Percentiles rank a stretch among this genome's conserved stretches.
Conservation (phyloP, 2,113 vertebrate species). For the Microcebus murinus region DNA sequence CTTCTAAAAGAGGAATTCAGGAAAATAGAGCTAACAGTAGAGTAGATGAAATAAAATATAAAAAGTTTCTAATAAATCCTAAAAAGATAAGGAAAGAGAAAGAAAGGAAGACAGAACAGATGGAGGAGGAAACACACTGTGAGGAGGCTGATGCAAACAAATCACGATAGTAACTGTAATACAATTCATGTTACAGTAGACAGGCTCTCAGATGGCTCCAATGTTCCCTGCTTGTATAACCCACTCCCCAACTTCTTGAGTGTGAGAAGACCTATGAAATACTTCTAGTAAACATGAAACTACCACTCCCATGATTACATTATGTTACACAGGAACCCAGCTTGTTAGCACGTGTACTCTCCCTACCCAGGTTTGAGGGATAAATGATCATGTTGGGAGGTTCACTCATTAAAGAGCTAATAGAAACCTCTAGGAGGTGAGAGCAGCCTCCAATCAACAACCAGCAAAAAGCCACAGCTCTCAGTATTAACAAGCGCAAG, state of each 20-base stretch:
- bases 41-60: neutral
- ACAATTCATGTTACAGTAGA: neutral
- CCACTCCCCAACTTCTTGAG: neutral
- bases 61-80: neutral
- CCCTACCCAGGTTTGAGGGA: too few species aligned
- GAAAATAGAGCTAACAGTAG: neutral
- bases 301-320: neutral
- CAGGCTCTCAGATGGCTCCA: neutral
- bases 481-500: neutral
- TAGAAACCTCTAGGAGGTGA: neutral
- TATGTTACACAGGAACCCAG: too few species aligned
- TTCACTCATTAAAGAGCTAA: neutral
- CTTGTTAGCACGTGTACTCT: too few species aligned
- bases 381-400: neutral
- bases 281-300: neutral
- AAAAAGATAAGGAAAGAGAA: neutral
- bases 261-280: neutral
- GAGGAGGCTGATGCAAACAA: neutral
- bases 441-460: neutral
- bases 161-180: neutral
- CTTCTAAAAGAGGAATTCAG: neutral
- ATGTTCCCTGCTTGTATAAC: neutral
- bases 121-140: neutral
- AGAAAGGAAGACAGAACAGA: neutral
- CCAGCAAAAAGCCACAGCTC: neutral